Evolutionary conservation across 2,797 vertebrate species (phyloP).

Genomic region (Emys orbicularis): DNA sequence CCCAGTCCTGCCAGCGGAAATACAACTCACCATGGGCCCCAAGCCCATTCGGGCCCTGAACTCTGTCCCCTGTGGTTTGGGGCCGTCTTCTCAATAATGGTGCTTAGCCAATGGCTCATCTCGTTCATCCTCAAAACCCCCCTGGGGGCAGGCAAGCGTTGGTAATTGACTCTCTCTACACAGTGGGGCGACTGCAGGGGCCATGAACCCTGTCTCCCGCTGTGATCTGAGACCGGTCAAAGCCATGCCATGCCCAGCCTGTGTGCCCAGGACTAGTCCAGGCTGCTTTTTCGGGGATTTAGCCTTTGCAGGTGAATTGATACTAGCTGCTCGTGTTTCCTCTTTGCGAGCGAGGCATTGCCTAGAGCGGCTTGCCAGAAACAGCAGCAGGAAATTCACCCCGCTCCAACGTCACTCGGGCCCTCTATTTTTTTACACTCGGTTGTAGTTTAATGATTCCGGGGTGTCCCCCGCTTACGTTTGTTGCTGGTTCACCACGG

Average conservation of each 20-base stretch:
- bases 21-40: neutral
- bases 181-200: neutral
- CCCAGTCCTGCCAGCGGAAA: neutral
- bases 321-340: no score
- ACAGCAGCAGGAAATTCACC: no score
- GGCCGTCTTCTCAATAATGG: neutral
- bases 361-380: no score
- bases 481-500: accelerated
- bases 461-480: neutral
- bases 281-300: no score
- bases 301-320: no score
- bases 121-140: neutral
- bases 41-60: neutral
- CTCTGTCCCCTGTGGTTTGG: neutral
- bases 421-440: no score
- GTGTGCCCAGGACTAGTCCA: no score
- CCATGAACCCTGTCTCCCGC: neutral
- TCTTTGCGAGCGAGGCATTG: no score
- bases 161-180: no score
- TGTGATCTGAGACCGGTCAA: neutral
- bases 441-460: neutral
- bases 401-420: no score
- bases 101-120: neutral
- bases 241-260: no score
- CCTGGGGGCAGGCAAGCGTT: neutral